phyloP scores from a whole-genome alignment of 2,888 invertebrate species.

The Megastigmus dorsalis region DNA sequence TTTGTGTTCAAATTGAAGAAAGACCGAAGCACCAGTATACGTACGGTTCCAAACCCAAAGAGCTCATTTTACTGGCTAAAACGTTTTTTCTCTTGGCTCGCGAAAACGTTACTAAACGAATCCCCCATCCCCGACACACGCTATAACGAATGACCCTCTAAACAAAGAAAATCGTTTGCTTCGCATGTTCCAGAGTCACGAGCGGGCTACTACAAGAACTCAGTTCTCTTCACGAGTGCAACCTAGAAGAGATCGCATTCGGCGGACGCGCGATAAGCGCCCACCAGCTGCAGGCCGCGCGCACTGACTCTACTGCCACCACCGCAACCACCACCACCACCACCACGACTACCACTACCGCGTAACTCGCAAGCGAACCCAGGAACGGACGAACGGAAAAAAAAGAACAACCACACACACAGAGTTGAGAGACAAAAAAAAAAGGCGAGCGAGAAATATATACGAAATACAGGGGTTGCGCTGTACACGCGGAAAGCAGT shows the following conservation, averaged over 20 bases:
- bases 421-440: not conserved
- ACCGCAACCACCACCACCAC: constrained; percentile 44
- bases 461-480: not conserved
- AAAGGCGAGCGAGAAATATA: not conserved
- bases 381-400: constrained; percentile 27
- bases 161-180: constrained; percentile 6
- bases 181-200: constrained; percentile 74
- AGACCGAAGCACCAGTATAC: no score
- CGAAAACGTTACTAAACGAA: no score
- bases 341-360: constrained; percentile 51
- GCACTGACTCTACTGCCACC: constrained; percentile 49
- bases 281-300: constrained; percentile 44
- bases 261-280: constrained; percentile 62
- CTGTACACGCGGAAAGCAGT: no score
- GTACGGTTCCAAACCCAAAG: no score
- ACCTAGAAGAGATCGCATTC: constrained; percentile 76
- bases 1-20: no score
- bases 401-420: no score
- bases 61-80: no score
- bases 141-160: no score
- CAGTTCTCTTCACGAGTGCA: constrained; percentile 91
- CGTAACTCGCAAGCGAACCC: constrained; percentile 37
- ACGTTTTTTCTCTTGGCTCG: not conserved
- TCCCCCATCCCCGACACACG: not conserved
- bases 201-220: constrained; percentile 89